phyloP scores from a whole-genome alignment of 2,888 invertebrate species.

The Fissipunctia ypsillon region DNA sequence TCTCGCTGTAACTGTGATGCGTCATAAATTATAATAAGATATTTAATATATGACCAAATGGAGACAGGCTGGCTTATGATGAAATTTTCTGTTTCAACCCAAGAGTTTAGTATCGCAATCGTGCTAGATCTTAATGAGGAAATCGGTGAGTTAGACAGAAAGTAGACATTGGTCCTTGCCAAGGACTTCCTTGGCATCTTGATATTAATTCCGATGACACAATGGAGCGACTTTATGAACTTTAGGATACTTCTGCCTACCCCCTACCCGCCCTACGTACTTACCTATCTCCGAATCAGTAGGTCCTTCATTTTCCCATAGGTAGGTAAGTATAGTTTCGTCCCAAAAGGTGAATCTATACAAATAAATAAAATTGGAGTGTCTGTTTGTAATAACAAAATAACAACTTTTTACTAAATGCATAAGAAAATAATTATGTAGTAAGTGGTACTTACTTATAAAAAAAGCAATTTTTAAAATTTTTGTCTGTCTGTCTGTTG shows the following conservation, averaged over 20 bases:
- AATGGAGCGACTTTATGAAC: background rate
- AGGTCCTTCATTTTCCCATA: background rate
- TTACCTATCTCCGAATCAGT: background rate
- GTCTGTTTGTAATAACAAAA: no score
- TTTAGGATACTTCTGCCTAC: no score
- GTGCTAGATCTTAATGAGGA: slow-evolving; percentile 6
- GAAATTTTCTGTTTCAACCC: slow-evolving; percentile 4
- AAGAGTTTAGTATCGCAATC: slow-evolving; percentile 19
- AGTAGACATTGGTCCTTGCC: slow-evolving; percentile 21
- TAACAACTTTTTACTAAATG: no score
- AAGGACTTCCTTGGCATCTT: slow-evolving; percentile 45
- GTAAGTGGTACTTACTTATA: no score
- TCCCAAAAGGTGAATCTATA: no score
- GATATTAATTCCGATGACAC: background rate
- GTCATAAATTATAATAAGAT: slow-evolving; percentile 13
- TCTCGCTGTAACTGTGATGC: no score
- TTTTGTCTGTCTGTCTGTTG: no score
- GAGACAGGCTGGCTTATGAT: background rate
- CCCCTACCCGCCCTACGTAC: background rate
- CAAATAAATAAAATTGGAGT: no score
- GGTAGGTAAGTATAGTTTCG: background rate
- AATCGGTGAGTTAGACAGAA: slow-evolving; percentile 13
- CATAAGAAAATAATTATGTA: no score
- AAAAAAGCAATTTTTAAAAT: no score
- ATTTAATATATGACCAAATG: background rate